Base-by-base conservation (phyloP, 2,888 invertebrate species). In the Monopis laevigella region DNA sequence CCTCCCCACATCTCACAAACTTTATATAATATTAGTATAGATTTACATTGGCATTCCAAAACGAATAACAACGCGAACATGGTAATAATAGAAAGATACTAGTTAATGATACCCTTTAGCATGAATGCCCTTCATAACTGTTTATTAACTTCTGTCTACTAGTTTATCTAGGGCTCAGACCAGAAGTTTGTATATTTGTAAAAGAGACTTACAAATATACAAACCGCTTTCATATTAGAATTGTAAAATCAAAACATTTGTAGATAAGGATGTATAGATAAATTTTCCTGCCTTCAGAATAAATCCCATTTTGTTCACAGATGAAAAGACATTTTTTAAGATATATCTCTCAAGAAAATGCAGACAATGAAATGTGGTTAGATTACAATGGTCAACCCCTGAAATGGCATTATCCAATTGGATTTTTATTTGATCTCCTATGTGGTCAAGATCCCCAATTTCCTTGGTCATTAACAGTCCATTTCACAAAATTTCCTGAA, bases 401-500 rank as follows among this genome's bases (percentile, higher is more conserved):
- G 12, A 96, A 95, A 69, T 93, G 96, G 90, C 91, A 92, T 53
- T 87, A 88, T 62, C 91, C 91, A 3, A 90, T 91, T 53, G 97
- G 97, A 10, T 92, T 98, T 17, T 78, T 98, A n/a, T 94, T 90
- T 68, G 99, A 99, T 77, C 74, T 96, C 45, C 75, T 75, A 39
- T 84, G 86, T 54, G 67, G 75, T 2, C 83, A 83, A 43, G 92
- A 92, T 32, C 82, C 88, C 18, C 85, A 87, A 50, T 81, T 97
- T 27, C 98, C 98, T 0, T 99, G 98, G 98, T 87, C 85, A 52
- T 81, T 99, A 18, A 94, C 91, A 17, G 94, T 98, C 10, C 97
- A 97, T 66, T 98, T 97, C 70, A 89, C 94, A 53, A 92, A 94
- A 64, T 98, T 96, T 69, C 98, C 98, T 10, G 94, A 95, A 59